Evolutionary conservation across 92 coral and sea anemone species (phyloP), one percentile per base, ranked within the genome.

Genomic region (Epizoanthus rinbou): DNA sequence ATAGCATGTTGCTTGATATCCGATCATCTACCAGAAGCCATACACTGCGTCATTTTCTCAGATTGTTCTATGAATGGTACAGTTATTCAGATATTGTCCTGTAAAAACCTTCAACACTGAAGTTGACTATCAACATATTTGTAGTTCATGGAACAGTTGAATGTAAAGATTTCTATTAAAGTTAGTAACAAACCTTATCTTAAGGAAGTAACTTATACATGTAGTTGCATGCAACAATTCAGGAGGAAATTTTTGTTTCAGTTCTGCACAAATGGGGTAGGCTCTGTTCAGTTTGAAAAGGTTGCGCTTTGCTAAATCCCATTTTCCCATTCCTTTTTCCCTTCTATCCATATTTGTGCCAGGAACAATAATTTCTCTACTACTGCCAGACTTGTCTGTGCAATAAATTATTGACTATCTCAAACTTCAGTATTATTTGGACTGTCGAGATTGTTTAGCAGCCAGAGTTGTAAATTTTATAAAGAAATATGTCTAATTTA

Each of bases 401-500:
- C 47, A 67, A n/a, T 15, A 16, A 15, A 25, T 67, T 67, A n/a
- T 18, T 64, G 28, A 22, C 54, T 47, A 11, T 47, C 54, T 8
- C 15, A 8, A 11, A 47, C 54, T 64, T 64, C 23, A 6, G 37
- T 28, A 41, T 33, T 67, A 19, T 19, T 28, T 33, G 3, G n/a
- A 16, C 50, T 67, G 72, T 24, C 3, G 21, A 67, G 22, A 41
- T 67, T 15, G 17, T 33, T n/a, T 15, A 50, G 72, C 72, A 47
- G 54, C 14, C 1, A 9, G 14, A 33, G 15, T 67, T 8, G 31
- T 28, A 67, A 18, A 3, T 19, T 63, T 22, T 63, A 67, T 64
- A 67, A 67, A 67, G 72, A 67, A 67, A 67, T 25, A 18, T 67
- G 10, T 67, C 33, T 33, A 67, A 67, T 22, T 28, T 67, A 33